Base-by-base conservation (phyloP, 2,888 invertebrate species). In the Melinaea marsaeus region DNA sequence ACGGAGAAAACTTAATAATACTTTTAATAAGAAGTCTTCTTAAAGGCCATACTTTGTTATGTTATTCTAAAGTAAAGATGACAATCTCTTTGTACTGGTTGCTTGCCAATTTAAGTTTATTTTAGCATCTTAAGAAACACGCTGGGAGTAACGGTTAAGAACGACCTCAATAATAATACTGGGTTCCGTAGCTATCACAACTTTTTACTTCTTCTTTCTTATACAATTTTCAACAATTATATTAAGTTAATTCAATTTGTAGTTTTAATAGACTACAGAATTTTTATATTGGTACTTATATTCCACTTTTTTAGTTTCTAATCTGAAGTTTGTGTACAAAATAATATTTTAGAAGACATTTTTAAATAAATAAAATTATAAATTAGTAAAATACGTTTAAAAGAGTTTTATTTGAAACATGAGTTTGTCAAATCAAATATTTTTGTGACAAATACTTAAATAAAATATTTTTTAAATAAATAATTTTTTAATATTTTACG, bases 31-130 rank as follows among this genome's bases (percentile, higher is more conserved):
- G 32, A 51, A 32, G 32, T 32, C 11, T 51, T 51, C 11, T 22
- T 32, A 51, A 32, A 51, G 51, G 22, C 51, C 51, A 32, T n/a
- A 22, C 32, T 32, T 22, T 51, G 22, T 22, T 48, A 48, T 22
- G 48, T 51, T 51, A 32, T 51, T 32, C 9, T 11, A 9, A 32
- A 32, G 22, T 22, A 51, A 51, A 51, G 51, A 51, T 32, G 51
- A 51, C 51, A 32, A 51, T 51, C 51, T 51, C 51, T 56, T 56
- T 37, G 56, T 55, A 35, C 34, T 55, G 55, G 55, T 56, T n/a
- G 22, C 11, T 56, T 56, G 56, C 56, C 56, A 56, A 56, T 56
- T 37, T 56, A 35, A 56, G 13, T 35, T 56, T 45, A 37, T 55
- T 60, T 46, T 42, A 56, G 42, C 22, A 56, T 56, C 58, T 58